Conservation (phyloP, 2,113 vertebrate genomes). For the Quiscalus mexicanus region DNA sequence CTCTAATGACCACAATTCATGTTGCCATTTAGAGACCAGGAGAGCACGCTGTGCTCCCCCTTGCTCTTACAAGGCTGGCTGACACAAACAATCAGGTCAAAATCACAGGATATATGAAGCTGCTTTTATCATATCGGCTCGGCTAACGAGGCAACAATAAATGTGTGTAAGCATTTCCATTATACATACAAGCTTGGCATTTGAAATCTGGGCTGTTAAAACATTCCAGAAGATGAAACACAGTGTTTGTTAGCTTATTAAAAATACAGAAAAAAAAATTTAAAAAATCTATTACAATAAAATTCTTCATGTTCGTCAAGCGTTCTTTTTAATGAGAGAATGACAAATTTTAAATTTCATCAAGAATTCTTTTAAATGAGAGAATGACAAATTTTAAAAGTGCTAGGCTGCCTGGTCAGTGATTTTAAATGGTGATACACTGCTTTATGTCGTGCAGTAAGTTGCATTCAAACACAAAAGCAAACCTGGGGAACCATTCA, state of each 20-base stretch:
- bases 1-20: conserved; percentile 20
- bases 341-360: no score
- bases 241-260: background rate
- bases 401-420: background rate
- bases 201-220: background rate
- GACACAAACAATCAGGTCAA: background rate
- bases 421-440: background rate
- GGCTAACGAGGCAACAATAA: background rate
- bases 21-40: background rate
- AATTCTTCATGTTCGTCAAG: background rate
- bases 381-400: background rate
- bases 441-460: background rate
- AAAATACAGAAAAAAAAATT: background rate
- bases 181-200: background rate
- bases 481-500: background rate
- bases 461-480: background rate
- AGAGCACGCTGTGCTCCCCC: background rate
- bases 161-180: background rate
- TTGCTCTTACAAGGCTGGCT: background rate
- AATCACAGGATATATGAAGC: background rate
- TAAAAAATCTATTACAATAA: background rate
- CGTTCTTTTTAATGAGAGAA: background rate
- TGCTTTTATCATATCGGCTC: background rate
- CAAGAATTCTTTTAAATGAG: no score
- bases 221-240: background rate